These are phyloP conservation scores for Myotis vivesi DNA, from an alignment of 2,797 vertebrate genomes.

Conservation along the genomic window DNA sequence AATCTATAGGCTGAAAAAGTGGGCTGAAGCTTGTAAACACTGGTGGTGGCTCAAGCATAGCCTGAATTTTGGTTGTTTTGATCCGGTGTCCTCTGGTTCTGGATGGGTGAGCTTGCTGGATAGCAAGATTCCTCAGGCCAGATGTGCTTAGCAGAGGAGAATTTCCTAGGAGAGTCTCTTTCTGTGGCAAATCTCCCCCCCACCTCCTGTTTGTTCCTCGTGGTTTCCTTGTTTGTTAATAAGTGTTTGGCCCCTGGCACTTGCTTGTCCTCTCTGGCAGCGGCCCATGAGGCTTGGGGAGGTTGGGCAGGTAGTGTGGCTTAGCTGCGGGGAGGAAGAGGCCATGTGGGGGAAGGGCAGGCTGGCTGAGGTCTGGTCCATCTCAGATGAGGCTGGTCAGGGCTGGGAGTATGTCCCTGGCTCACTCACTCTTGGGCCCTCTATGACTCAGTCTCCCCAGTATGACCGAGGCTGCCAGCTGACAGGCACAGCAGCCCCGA, in stretches of 20 bases:
- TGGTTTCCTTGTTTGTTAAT: not conserved
- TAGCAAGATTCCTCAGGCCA: not conserved
- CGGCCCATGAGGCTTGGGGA: not conserved
- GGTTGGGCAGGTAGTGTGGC: not conserved
- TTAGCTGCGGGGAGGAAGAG: conserved; percentile 4
- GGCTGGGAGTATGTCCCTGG: not conserved
- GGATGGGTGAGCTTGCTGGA: not conserved
- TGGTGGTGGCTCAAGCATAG: not conserved
- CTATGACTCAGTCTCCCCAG: conserved; percentile 72
- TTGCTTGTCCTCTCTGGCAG: not conserved
- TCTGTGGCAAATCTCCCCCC: not conserved
- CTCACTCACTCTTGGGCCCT: conserved; percentile 33
- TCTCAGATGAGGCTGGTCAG: not conserved
- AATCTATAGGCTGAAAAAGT: not conserved
- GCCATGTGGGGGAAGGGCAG: not conserved
- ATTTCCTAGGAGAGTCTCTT: conserved; percentile 1
- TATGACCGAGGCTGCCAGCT: conserved; percentile 49
- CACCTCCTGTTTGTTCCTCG: not conserved
- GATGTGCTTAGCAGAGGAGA: not conserved
- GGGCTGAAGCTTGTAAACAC: not conserved
- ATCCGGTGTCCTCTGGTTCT: conserved; percentile 4
- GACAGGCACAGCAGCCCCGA: conserved; percentile 34
- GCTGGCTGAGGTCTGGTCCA: not conserved
- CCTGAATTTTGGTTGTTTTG: conserved; percentile 25
- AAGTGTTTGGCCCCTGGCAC: not conserved